phyloP scores from a whole-genome alignment of 2,113 vertebrate species.

The Carassius gibelio region DNA sequence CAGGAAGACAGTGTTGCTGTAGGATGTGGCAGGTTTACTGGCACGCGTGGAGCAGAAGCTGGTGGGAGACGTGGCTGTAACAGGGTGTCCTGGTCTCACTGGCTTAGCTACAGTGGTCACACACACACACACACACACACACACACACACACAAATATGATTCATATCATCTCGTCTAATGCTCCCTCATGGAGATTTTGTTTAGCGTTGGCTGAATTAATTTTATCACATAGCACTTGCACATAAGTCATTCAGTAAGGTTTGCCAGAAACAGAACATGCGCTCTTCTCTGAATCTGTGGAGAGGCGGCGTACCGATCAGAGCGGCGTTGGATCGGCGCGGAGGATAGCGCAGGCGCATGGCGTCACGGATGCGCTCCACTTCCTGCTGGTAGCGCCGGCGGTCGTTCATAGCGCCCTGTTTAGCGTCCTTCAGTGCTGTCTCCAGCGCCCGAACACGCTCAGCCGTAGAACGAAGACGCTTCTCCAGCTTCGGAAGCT shows the following conservation, averaged over 20 bases:
- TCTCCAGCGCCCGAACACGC: conserved; percentile 94
- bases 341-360: conserved; percentile 79
- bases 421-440: conserved; percentile 91
- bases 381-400: conserved; percentile 88
- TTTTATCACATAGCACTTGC: too few species aligned
- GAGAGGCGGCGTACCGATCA: conserved; percentile 78
- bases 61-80: conserved; percentile 79
- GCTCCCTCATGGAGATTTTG: too few species aligned
- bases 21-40: conserved; percentile 79
- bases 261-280: not conserved
- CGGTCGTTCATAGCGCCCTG: conserved; percentile 89
- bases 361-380: conserved; percentile 89
- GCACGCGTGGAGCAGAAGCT: conserved; percentile 78
- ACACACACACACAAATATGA: not conserved
- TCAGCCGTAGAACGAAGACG: conserved; percentile 96
- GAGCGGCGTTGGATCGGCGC: conserved; percentile 81
- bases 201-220: too few species aligned
- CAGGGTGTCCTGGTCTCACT: conserved; percentile 83
- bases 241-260: not conserved
- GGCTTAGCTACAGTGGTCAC: conserved; percentile 78
- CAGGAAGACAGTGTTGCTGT: conserved; percentile 87
- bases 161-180: not conserved
- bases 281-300: not conserved
- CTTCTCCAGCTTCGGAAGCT: conserved; percentile 96
- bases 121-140: too few species aligned